Conservation (phyloP, 2,113 vertebrate species). For the Perca schrenkii region DNA sequence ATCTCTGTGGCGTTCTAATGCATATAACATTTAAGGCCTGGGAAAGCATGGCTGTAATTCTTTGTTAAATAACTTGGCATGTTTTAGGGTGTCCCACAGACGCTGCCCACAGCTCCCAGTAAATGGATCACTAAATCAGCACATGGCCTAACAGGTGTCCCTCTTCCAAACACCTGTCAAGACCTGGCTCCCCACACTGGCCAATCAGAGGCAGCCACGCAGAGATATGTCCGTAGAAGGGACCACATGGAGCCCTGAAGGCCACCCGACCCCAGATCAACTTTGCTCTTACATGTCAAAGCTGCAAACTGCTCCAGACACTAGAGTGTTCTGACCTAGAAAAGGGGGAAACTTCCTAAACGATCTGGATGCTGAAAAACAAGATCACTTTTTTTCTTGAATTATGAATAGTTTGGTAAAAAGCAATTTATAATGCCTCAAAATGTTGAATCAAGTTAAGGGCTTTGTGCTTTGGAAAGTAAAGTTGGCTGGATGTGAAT, state of each 20-base stretch:
- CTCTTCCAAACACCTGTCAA: constrained; percentile 84
- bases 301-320: constrained; percentile 14
- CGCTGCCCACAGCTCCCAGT: constrained; percentile 82
- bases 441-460: constrained; percentile 43
- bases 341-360: constrained; percentile 17
- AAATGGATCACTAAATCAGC: constrained; percentile 86
- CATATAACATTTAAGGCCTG: constrained; percentile 70
- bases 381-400: background rate
- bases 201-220: constrained; percentile 82
- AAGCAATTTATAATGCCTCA: constrained; percentile 37
- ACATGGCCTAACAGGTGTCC: constrained; percentile 88
- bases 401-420: constrained; percentile 29
- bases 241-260: constrained; percentile 78
- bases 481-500: constrained; percentile 56
- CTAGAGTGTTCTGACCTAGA: constrained; percentile 45
- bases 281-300: constrained; percentile 44
- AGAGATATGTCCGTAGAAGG: constrained; percentile 87
- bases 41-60: constrained; percentile 74
- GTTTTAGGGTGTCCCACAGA: constrained; percentile 70
- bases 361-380: background rate
- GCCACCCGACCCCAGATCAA: constrained; percentile 78
- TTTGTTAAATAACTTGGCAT: constrained; percentile 88
- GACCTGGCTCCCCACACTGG: constrained; percentile 50
- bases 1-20: constrained; percentile 32
- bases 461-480: constrained; percentile 35